Percentiles rank a stretch among this genome's conserved stretches.
phyloP scores from a whole-genome alignment of 2,888 invertebrate genomes.

The Troides helena region DNA sequence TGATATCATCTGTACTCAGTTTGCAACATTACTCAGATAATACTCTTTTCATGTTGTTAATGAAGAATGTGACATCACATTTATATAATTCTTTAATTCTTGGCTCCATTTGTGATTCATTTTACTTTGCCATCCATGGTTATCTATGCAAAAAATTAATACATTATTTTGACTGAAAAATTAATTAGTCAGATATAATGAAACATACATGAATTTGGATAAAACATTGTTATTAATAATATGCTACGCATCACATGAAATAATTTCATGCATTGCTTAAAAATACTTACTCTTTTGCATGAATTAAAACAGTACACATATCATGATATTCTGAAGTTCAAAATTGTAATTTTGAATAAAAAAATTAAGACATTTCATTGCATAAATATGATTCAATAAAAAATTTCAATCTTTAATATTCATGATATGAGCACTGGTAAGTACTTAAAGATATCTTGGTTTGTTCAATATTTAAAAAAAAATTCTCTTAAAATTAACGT shows the following conservation, averaged over 20 bases:
- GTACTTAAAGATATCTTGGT: background rate
- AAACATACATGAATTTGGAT: background rate
- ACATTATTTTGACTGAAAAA: constrained; percentile 32
- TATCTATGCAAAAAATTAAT: constrained; percentile 44
- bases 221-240: background rate
- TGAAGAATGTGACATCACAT: constrained; percentile 37
- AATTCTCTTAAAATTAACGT: background rate
- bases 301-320: constrained; percentile 47
- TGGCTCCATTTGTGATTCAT: constrained; percentile 46
- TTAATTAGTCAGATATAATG: constrained; percentile 12
- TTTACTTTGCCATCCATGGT: constrained; percentile 73
- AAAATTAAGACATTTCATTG: background rate
- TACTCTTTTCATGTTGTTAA: constrained; percentile 57
- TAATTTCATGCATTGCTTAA: constrained; percentile 22
- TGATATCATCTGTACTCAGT: constrained; percentile 52
- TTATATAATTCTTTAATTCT: constrained; percentile 35
- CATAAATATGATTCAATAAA: constrained; percentile 1
- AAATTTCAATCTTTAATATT: constrained; percentile 31
- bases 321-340: constrained; percentile 44
- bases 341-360: constrained; percentile 3
- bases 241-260: constrained; percentile 33
- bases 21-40: constrained; percentile 61
- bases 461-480: background rate
- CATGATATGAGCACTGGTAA: constrained; percentile 50
- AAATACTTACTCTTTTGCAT: constrained; percentile 29